Evolutionary conservation across 2,888 invertebrate species (phyloP), one percentile per base, ranked within the genome.

Genomic region (Nebria brevicollis): DNA sequence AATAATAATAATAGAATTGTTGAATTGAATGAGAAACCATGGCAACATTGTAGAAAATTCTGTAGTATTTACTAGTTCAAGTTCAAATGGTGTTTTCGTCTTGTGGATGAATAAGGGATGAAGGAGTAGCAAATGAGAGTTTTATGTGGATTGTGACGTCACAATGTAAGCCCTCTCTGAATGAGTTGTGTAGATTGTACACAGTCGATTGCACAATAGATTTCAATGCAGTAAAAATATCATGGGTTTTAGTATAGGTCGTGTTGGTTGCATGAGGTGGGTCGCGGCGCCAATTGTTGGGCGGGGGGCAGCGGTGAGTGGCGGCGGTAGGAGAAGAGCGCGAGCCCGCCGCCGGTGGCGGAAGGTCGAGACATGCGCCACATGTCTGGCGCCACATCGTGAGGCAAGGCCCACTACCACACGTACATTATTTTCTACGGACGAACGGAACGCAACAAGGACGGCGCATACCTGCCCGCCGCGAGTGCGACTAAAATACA

Each of bases 281-380:
- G 70, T 70, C 70, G 70, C 70, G 70, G 34, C 70, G 70, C 70
- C 70, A 70, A 70, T 8, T 73, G 73, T 42, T 3, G 73, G 43
- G 15, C 4, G 73, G 41, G 42, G 26, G 68, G 6, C 25, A 25
- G 70, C 34, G 20, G 70, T 4, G 70, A 25, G 25, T 13, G 20
- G 70, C 6, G 70, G 20, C 26, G 70, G 26, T 70, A 68, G 54
- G 54, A 54, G 54, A 54, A 54, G 54, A 54, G 54, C 54, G 54
- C 54, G 54, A 5, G 54, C 54, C 54, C 54, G 54, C 54, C 54
- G 73, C 43, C 26, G 34, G 13, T 74, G 80, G 75, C 80, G 75
- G 80, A 80, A 80, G 80, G 80, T 80, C 80, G 80, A 80, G 80
- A 80, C 80, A 80, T 80, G 80, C 80, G 80, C 80, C 80, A 80